These are phyloP conservation scores for Epinephelus lanceolatus DNA, from an alignment of 2,113 vertebrate genomes.

Conservation along the genomic window DNA sequence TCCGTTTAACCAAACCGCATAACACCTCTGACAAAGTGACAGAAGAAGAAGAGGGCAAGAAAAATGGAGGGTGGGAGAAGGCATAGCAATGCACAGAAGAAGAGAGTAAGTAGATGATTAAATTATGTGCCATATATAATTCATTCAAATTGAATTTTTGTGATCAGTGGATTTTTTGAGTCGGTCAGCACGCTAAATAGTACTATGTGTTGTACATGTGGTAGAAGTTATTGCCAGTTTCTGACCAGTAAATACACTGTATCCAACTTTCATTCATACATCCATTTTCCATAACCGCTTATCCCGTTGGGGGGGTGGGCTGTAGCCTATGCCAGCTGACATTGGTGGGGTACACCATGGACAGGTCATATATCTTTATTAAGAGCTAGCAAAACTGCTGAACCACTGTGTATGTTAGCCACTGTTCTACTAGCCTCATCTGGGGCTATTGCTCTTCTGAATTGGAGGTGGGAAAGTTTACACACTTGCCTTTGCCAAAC, in stretches of 20 bases:
- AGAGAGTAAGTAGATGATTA: constrained; percentile 48
- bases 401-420: no score
- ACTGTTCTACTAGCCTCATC: no score
- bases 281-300: no score
- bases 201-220: neutral
- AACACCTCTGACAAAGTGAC: constrained; percentile 88
- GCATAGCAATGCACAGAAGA: neutral
- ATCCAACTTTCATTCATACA: neutral
- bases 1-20: constrained; percentile 90
- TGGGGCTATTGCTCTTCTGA: no score
- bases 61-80: constrained; percentile 78
- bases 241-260: neutral
- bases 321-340: no score
- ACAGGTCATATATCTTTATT: no score
- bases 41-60: constrained; percentile 88
- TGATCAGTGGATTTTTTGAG: neutral
- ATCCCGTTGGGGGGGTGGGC: no score
- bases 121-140: neutral
- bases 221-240: neutral
- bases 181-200: neutral
- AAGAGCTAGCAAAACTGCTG: no score
- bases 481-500: no score
- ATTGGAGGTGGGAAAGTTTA: no score
- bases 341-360: no score
- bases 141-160: neutral